These are phyloP conservation scores for Pholis gunnellus DNA, from an alignment of 2,113 vertebrate species.

Conservation along the genomic window DNA sequence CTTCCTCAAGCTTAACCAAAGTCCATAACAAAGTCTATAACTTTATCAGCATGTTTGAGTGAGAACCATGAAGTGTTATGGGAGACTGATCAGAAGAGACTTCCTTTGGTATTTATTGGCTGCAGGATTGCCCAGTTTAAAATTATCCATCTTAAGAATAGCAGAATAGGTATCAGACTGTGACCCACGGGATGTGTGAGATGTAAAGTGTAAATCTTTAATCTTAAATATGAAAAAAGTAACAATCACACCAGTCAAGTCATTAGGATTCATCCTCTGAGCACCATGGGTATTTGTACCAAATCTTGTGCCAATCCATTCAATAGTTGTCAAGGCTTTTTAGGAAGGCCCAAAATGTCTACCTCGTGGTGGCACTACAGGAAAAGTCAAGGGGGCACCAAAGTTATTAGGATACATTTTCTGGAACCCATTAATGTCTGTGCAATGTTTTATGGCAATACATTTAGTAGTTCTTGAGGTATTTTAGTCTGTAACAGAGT, in stretches of 20 bases:
- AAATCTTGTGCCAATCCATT: not conserved
- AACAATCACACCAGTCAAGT: not conserved
- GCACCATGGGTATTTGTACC: not conserved
- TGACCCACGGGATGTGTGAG: not conserved
- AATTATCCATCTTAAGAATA: slow-evolving; percentile 20
- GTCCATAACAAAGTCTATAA: slow-evolving; percentile 50
- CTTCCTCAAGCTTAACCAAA: slow-evolving; percentile 39
- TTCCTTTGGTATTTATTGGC: slow-evolving; percentile 14
- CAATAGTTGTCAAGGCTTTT: not conserved
- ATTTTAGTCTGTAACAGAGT: not conserved
- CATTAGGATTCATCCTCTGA: not conserved
- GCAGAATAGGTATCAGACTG: not conserved
- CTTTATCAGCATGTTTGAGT: slow-evolving; percentile 48
- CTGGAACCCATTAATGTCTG: not conserved
- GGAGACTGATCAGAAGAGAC: slow-evolving; percentile 26
- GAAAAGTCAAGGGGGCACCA: not conserved
- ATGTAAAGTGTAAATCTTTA: not conserved
- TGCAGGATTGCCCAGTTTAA: slow-evolving; percentile 26
- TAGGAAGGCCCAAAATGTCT: not conserved
- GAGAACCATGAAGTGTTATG: slow-evolving; percentile 47
- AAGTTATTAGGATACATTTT: not conserved
- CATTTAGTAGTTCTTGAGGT: slow-evolving; percentile 4
- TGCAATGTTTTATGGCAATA: not conserved
- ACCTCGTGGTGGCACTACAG: not conserved
- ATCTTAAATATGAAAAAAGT: not conserved